These are phyloP conservation scores for Fopius arisanus DNA, from an alignment of 1,140 invertebrate genomes.

Conservation along the genomic window DNA sequence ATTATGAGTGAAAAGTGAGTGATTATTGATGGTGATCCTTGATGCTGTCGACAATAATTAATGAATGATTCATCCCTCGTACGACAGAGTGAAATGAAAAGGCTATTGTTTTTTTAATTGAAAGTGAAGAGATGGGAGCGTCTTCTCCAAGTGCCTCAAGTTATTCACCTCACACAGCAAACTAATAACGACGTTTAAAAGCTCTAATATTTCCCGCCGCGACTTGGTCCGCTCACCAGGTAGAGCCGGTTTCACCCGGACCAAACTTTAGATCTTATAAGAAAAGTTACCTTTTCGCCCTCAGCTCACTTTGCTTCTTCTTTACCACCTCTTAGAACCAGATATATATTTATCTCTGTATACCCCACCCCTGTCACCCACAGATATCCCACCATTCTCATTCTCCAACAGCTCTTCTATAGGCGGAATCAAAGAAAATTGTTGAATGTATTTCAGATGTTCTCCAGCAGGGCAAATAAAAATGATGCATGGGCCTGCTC, in stretches of 20 bases:
- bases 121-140: slow-evolving; percentile 2
- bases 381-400: neutral
- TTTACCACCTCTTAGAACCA: slow-evolving; percentile 14
- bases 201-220: slow-evolving; percentile 53
- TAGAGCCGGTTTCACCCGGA: slow-evolving; percentile 50
- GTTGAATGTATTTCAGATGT: no score
- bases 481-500: neutral
- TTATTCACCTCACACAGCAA: slow-evolving; percentile 55
- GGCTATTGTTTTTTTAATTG: neutral
- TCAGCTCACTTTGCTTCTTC: slow-evolving; percentile 37
- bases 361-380: neutral
- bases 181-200: slow-evolving; percentile 62
- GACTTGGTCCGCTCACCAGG: slow-evolving; percentile 32
- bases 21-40: no score
- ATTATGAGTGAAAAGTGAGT: no score
- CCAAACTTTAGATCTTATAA: slow-evolving; percentile 60
- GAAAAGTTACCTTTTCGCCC: slow-evolving; percentile 57
- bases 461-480: neutral
- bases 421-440: neutral
- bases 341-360: neutral
- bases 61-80: no score
- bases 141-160: slow-evolving; percentile 34
- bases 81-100: no score
- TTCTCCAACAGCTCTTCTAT: neutral
- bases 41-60: no score